Conservation (phyloP, 2,888 invertebrate genomes). For the Gastrophysa polygoni region DNA sequence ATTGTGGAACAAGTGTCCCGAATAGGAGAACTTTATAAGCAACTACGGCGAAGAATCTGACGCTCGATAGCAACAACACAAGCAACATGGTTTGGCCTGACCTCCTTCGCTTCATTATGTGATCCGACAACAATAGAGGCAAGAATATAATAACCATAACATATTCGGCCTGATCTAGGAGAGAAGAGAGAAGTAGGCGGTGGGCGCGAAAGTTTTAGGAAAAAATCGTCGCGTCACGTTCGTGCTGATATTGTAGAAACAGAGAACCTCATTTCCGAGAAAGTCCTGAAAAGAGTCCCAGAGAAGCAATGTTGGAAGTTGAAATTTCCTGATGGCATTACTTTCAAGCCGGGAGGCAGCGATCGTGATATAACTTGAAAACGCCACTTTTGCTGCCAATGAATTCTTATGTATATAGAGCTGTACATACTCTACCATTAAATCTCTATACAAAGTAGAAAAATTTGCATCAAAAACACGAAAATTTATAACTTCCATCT, state of each 20-base stretch:
- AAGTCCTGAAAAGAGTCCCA: too few relatives aligned
- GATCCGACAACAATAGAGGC: slow-evolving; percentile 36
- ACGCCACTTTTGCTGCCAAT: too few relatives aligned
- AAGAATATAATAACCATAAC: slow-evolving; percentile 36
- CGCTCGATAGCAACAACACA: background rate
- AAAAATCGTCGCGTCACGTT: slow-evolving; percentile 6
- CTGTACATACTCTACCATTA: too few relatives aligned
- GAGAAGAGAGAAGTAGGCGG: slow-evolving; percentile 17
- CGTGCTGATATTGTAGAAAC: background rate
- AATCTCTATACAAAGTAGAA: too few relatives aligned
- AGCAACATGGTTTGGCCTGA: slow-evolving; percentile 29
- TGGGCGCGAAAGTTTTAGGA: slow-evolving; percentile 41
- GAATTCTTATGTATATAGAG: too few relatives aligned
- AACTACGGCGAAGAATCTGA: background rate
- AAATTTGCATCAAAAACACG: too few relatives aligned
- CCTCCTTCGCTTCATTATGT: slow-evolving; percentile 31
- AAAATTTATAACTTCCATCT: too few relatives aligned
- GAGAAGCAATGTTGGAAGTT: too few relatives aligned
- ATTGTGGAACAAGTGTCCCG: background rate
- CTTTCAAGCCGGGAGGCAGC: too few relatives aligned
- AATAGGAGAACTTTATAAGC: background rate
- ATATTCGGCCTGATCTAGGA: slow-evolving; percentile 24
- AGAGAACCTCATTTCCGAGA: background rate
- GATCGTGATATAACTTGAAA: too few relatives aligned
- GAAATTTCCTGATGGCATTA: too few relatives aligned